Evolutionary conservation across 2,113 vertebrate genomes (phyloP), one percentile per base, ranked within the genome.

Genomic region (Vicugna pacos): DNA sequence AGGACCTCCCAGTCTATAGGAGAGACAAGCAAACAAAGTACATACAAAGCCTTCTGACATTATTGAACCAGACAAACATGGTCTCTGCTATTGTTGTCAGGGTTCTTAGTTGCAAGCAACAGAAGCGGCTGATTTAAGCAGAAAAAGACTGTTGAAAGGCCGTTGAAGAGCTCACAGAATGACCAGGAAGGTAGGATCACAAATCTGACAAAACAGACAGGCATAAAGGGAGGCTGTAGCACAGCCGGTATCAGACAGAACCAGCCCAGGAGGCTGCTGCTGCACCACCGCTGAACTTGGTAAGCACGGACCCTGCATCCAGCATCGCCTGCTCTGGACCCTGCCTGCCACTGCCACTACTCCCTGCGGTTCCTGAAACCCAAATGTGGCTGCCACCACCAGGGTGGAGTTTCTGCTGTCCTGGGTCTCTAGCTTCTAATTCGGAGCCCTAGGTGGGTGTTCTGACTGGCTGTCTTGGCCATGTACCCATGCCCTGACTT

Each of bases 51-150:
- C 20, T 67, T 92, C 82, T 62, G 54, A 94, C 42, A 65, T 35
- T 4, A 11, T 50, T 73, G 48, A 79, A 35, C 72, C 19, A 72
- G n/a, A 85, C 69, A 91, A 14, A 56, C 54, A 19, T 70, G 42
- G 76, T 69, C 35, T 86, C 26, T 96, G 91, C 88, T 85, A 32
- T 85, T 42, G 22, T 92, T 48, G 26, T 90, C 93, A 77, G 54
- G 38, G 62, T 92, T 95, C 75, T 93, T 91, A 62, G 75, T 73
- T 64, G 85, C 65, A 95, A 92, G 46, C 88, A 82, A 82, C 65
- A 91, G 72, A 93, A 94, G 77, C 58, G 17, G 81, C 94, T 96
- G 97, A 93, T 85, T 65, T 82, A 93, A 94, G 96, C 89, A 82
- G 35, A 64, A 93, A 87, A 70, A 46, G 50, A 62, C 58, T 38